Percentiles rank a stretch among this genome's conserved stretches.
Evolutionary conservation across 2,113 vertebrate species (phyloP).

Genomic region (Pseudorasbora parva): DNA sequence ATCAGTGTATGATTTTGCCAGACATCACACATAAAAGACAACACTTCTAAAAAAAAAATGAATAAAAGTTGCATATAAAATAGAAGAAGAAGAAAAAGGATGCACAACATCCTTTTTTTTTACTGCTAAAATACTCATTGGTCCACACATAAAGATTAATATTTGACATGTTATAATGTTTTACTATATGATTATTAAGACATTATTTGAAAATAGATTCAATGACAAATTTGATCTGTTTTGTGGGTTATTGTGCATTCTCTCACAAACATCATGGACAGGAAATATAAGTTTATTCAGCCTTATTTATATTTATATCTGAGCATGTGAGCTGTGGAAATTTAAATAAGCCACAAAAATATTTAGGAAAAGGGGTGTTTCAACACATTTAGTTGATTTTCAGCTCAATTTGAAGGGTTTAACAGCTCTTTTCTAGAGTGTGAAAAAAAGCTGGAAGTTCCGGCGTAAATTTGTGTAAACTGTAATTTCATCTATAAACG

Average conservation of each 20-base stretch:
- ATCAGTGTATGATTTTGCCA: too few relatives aligned
- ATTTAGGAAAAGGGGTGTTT: neutral
- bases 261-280: neutral
- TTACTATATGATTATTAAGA: neutral
- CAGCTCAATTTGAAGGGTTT: conserved; percentile 1
- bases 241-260: neutral
- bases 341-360: neutral
- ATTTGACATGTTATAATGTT: neutral
- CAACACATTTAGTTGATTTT: neutral
- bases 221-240: neutral
- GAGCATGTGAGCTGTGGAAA: neutral
- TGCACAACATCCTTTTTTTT: neutral
- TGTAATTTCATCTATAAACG: conserved; percentile 13
- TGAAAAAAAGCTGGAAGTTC: neutral
- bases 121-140: neutral
- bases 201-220: neutral
- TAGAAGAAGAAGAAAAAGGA: neutral
- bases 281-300: neutral
- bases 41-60: neutral
- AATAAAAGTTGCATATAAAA: neutral
- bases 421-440: neutral
- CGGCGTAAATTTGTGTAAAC: conserved; percentile 2
- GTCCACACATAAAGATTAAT: neutral
- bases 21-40: too few relatives aligned
- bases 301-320: neutral